phyloP scores from a whole-genome alignment of 92 coral and sea anemone genomes.

The Palythoa heliodiscus region DNA sequence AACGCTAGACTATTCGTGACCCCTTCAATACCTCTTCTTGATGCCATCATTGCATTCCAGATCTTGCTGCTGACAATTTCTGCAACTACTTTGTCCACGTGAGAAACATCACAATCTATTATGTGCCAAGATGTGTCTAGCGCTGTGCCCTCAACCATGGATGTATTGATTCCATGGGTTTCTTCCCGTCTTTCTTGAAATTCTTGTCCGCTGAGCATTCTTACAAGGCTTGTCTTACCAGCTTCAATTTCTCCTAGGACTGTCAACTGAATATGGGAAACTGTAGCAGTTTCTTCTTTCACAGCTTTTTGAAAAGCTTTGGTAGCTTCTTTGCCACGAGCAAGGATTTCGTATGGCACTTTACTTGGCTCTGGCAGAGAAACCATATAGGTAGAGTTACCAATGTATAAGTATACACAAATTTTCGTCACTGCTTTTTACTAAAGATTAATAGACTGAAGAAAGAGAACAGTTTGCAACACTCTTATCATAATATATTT shows the following conservation, averaged over 20 bases:
- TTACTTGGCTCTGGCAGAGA: conserved; percentile 29
- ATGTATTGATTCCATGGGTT: conserved; percentile 74
- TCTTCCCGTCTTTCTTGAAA: conserved; percentile 50
- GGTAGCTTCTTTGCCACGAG: conserved; percentile 64
- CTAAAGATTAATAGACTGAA: too few relatives aligned
- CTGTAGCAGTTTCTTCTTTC: conserved; percentile 60
- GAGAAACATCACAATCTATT: conserved; percentile 45
- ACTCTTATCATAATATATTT: too few relatives aligned
- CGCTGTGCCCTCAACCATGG: conserved; percentile 68
- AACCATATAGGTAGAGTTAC: background rate
- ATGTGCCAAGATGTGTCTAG: conserved; percentile 65
- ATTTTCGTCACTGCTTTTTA: too few relatives aligned
- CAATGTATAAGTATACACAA: background rate
- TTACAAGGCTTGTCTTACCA: conserved; percentile 76
- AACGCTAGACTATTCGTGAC: background rate
- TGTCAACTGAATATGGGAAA: conserved; percentile 63
- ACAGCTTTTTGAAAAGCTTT: conserved; percentile 62
- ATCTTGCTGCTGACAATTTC: conserved; percentile 55
- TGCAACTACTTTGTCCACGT: conserved; percentile 60
- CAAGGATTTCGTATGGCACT: conserved; percentile 73
- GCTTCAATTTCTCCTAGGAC: conserved; percentile 74
- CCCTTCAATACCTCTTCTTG: conserved; percentile 19
- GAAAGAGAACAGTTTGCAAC: too few relatives aligned
- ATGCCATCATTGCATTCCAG: conserved; percentile 9
- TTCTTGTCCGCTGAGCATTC: conserved; percentile 64